These are phyloP conservation scores for Atethmia centrago DNA, from an alignment of 2,888 invertebrate genomes.

Conservation along the genomic window DNA sequence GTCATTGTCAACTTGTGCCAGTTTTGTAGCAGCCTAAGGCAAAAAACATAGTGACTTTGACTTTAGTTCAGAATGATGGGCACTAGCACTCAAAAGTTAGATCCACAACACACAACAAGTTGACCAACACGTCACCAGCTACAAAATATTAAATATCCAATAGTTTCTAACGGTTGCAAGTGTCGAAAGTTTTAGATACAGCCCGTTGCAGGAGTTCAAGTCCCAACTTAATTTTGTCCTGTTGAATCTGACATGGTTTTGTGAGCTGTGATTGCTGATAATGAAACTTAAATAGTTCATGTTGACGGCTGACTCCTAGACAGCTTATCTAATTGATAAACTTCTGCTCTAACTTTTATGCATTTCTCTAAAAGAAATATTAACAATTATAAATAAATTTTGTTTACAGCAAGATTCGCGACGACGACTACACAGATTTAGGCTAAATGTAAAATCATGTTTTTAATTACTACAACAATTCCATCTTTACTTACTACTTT, in stretches of 20 bases:
- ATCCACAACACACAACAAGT: neutral
- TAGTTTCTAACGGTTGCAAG: neutral
- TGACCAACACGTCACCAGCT: neutral
- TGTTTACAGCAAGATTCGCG: slow-evolving; percentile 40
- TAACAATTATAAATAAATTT: slow-evolving; percentile 21
- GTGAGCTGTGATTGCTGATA: neutral
- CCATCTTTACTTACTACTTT: neutral
- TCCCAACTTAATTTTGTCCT: neutral
- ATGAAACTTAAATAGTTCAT: neutral
- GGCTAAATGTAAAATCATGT: slow-evolving; percentile 43
- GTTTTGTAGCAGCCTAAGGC: neutral
- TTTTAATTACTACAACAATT: neutral
- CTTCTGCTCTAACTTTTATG: neutral
- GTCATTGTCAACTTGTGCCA: neutral
- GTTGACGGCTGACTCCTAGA: too few relatives aligned
- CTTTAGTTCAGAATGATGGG: neutral
- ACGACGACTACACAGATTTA: slow-evolving; percentile 42
- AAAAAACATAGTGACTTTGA: neutral
- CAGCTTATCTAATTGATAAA: neutral
- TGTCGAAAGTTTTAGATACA: neutral
- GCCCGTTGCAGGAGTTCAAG: neutral
- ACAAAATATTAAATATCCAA: slow-evolving; percentile 3
- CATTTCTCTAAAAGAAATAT: neutral
- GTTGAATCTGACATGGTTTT: too few relatives aligned
- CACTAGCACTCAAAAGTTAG: neutral